These are phyloP conservation scores for Cricetomys ansorgei DNA, from an alignment of 2,113 vertebrate genomes.

Conservation along the genomic window DNA sequence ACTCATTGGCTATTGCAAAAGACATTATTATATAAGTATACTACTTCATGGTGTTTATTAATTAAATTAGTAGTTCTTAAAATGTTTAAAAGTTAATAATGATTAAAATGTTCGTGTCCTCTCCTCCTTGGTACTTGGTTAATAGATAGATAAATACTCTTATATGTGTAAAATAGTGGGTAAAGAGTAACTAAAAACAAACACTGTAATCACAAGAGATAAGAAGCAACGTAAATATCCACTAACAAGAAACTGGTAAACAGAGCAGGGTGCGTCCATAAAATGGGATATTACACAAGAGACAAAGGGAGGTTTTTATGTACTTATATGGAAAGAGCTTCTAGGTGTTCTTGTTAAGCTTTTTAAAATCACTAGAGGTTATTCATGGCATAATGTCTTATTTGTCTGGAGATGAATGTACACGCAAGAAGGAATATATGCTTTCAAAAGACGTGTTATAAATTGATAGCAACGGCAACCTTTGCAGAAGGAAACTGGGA, in stretches of 20 bases:
- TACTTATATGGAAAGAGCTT: neutral
- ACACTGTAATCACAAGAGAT: neutral
- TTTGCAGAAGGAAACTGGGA: neutral
- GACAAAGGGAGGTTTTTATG: neutral
- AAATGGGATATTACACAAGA: neutral
- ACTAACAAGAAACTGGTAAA: neutral
- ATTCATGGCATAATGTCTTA: neutral
- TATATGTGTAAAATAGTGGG: neutral
- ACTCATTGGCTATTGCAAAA: neutral
- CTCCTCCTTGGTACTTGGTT: neutral
- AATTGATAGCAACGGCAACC: neutral
- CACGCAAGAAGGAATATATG: neutral
- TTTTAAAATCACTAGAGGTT: neutral
- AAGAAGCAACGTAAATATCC: neutral
- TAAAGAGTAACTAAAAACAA: neutral
- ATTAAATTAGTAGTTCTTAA: too few species aligned
- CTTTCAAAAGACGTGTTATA: slow-evolving; percentile 14
- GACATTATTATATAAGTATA: neutral
- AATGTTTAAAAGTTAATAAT: too few species aligned
- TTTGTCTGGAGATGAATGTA: neutral
- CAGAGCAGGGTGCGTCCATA: neutral
- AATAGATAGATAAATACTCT: neutral
- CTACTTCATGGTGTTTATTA: neutral
- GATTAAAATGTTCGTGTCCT: neutral
- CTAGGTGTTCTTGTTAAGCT: neutral